Evolutionary conservation across 2,797 vertebrate species (phyloP).

Genomic region (Orientallactaga sibirica): DNA sequence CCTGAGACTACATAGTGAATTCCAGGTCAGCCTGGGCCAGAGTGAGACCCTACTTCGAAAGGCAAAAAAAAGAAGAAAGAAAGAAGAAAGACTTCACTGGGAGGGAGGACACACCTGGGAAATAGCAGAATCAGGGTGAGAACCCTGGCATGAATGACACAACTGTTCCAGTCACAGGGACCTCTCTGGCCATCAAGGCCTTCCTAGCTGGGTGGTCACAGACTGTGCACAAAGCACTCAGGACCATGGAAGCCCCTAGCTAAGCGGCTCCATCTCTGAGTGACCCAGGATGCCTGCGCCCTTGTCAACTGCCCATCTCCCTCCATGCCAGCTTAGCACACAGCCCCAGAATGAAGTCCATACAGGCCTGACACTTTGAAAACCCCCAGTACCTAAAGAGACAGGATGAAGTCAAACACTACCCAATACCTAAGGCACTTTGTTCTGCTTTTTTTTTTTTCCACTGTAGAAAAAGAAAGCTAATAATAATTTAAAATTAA

Average conservation of each 20-base stretch:
- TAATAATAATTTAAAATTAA: background rate
- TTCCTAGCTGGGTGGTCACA: background rate
- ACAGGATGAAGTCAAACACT: too few species aligned
- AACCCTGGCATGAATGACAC: background rate
- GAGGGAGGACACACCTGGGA: background rate
- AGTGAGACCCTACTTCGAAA: too few species aligned
- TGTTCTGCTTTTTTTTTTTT: background rate
- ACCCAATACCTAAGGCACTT: rapidly evolving
- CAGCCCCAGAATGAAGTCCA: background rate
- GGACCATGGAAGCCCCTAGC: too few species aligned
- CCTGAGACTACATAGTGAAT: too few species aligned
- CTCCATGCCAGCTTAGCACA: background rate
- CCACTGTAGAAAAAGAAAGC: background rate
- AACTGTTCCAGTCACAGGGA: background rate
- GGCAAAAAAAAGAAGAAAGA: too few species aligned
- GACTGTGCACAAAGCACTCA: background rate
- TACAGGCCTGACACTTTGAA: background rate
- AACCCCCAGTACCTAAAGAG: background rate
- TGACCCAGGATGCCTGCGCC: background rate
- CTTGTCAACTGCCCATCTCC: too few species aligned
- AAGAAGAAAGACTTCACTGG: background rate
- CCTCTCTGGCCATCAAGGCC: background rate
- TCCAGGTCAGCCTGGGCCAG: too few species aligned
- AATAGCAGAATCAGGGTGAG: background rate
- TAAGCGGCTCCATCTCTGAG: background rate